Base-by-base conservation (phyloP, 2,888 invertebrate species). In the Cataglyphis cursor region DNA sequence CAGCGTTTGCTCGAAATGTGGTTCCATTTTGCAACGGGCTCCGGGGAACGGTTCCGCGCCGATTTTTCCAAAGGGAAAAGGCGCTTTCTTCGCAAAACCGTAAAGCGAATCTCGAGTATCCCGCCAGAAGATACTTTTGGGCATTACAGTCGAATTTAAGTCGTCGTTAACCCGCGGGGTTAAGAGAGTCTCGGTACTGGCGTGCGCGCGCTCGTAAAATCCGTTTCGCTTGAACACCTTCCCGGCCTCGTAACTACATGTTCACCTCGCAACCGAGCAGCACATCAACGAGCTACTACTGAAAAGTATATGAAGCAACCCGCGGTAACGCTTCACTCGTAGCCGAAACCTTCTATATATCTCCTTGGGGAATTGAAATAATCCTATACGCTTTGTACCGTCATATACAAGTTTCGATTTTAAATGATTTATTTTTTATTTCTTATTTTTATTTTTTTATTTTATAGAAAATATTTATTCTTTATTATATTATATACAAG, bases 21-120 rank as follows among this genome's bases (percentile, higher is more conserved):
- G 21, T 80, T 48, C 82, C 85, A 88, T 90, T 89, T 81, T 81
- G 80, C 72, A 88, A 82, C 81, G 81, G 65, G 62, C 88, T 83
- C 84, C 57, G 31, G 87, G 89, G 88, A 89, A 85, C 83, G 87
- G 86, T 90, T 90, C 84, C 83, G 18, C 62, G 78, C 70, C 62
- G 81, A 72, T 89, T 82, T 75, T 68, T 66, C 54, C 66, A 80
- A 51, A 84, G 82, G 78, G 83, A 84, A 78, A 89, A 86, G 87
- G 83, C 86, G 84, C 85, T 89, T 87, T 51, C n/a, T 85, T 81
- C 62, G 82, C 81, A 76, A 74, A 89, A 89, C 80, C 85, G 88
- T 90, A 89, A 90, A 89, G 84, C 88, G 90, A 90, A 89, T 90
- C 90, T 85, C 82, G 84, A 84, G 83, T 85, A 87, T 86, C 83